Base-by-base conservation (phyloP, 1,140 invertebrate genomes). In the Calosoma granatense region DNA sequence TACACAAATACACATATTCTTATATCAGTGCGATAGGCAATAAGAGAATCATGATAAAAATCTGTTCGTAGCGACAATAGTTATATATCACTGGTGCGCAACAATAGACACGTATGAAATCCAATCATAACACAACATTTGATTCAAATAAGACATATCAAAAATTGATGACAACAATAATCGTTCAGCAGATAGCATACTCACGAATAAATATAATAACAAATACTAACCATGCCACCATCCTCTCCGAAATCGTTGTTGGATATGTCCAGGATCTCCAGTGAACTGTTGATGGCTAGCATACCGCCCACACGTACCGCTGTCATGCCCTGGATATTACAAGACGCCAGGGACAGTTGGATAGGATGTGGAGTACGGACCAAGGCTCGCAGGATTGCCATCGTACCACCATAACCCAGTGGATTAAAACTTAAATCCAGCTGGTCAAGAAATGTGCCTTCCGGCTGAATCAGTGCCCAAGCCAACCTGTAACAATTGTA, bases 391-490 rank as follows among this genome's bases (percentile, higher is more conserved):
- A 72, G 61, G 23, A 74, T 64, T 0, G 63, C 65, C 63, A 70
- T 65, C 1, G 61, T 60, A 2, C 72, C 71, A 2, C 64, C 59
- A 39, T 68, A 63, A n/a, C 61, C 63, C 51, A 74, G 63, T 23
- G 70, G 66, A 60, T 73, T 73, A 12, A 72, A 57, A 57, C 64
- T 62, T 14, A 74, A 55, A 56, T 71, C 64, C 15, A 74, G 54
- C n/a, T 62, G 57, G 19, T 61, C 58, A 15, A 72, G 55, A n/a
- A 55, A 55, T 11, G 20, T 47, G 2, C 54, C 20, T n/a, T 55
- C 36, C 30, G 20, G 20, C 11, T 3, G 6, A 3, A 39, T 6
- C 3, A 22, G 3, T 14, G 19, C 9, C 20, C 17, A 55, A 6
- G 17, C 17, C 14, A 55, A 55, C 19, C 20, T 36, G 3, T 41